phyloP scores from a whole-genome alignment of 2,113 vertebrate genomes.

The Ptychochromis oligacanthus region DNA sequence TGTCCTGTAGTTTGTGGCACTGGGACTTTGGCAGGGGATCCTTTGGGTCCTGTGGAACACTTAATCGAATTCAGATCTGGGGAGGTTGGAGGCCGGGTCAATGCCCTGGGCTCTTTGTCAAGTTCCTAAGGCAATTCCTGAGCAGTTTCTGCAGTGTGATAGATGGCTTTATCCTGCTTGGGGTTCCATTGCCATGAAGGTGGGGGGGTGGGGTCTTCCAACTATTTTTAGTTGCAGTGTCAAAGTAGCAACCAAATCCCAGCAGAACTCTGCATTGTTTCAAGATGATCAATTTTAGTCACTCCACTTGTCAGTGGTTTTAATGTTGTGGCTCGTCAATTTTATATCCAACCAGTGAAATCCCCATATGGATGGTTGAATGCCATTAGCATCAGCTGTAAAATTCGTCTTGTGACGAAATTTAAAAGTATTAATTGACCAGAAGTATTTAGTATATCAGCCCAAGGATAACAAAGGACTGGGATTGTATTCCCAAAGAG shows the following conservation, averaged over 20 bases:
- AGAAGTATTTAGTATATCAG: no score
- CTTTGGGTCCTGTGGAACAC: neutral
- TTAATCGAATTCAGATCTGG: conserved; percentile 1
- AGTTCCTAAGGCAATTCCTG: conserved; percentile 1
- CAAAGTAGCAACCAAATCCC: neutral
- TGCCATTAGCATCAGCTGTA: neutral
- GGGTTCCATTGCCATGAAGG: no score
- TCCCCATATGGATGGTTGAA: neutral
- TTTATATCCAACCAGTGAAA: neutral
- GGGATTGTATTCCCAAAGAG: neutral
- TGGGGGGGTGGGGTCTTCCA: neutral
- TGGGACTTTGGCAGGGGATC: neutral
- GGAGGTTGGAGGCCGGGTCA: neutral
- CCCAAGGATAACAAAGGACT: no score
- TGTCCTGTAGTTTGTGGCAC: neutral
- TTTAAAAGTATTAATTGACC: no score
- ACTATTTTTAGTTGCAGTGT: neutral
- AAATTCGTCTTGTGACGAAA: neutral
- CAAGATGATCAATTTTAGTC: neutral
- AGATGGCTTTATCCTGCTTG: neutral
- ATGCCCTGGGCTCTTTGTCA: neutral
- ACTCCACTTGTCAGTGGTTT: neutral
- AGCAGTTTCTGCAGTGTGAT: neutral
- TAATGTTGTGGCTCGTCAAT: neutral
- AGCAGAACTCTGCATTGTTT: neutral